A percentile compares a stretch with the other conserved stretches of the same genome.
phyloP scores from a whole-genome alignment of 2,797 vertebrate genomes.

The Diplodus puntazzo region DNA sequence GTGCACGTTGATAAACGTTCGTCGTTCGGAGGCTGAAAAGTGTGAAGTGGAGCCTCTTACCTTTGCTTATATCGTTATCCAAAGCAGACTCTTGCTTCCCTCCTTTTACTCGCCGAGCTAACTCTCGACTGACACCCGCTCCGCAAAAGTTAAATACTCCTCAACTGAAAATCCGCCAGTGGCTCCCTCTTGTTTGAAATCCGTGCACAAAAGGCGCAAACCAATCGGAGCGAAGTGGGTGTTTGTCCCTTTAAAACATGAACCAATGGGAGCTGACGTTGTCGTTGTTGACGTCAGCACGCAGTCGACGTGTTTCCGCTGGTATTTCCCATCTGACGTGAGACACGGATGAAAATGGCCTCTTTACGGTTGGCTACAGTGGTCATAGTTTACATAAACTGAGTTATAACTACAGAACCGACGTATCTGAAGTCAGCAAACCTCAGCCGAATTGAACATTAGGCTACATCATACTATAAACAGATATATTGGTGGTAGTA shows the following conservation, averaged over 20 bases:
- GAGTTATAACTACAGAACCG: not conserved
- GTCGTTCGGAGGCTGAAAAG: fast-evolving
- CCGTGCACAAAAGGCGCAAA: conserved; percentile 69
- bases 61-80: conserved; percentile 8
- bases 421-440: not conserved
- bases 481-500: not conserved
- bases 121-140: not conserved
- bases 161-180: conserved; percentile 73
- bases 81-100: not conserved
- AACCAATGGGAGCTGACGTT: conserved; percentile 62
- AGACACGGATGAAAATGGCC: not conserved
- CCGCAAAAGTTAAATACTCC: conserved; percentile 7
- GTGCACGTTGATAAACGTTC: no score
- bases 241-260: conserved; percentile 66
- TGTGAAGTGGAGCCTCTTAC: not conserved
- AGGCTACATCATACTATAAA: no score
- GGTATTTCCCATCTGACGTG: conserved; percentile 11
- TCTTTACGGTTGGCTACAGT: not conserved
- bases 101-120: not conserved
- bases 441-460: not conserved
- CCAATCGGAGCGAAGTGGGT: conserved; percentile 70
- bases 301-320: not conserved
- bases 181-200: conserved; percentile 78
- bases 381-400: not conserved
- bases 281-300: not conserved